Evolutionary conservation across 2,797 vertebrate genomes (phyloP), one percentile per base, ranked within the genome.

Genomic region (Siniperca obscura): DNA sequence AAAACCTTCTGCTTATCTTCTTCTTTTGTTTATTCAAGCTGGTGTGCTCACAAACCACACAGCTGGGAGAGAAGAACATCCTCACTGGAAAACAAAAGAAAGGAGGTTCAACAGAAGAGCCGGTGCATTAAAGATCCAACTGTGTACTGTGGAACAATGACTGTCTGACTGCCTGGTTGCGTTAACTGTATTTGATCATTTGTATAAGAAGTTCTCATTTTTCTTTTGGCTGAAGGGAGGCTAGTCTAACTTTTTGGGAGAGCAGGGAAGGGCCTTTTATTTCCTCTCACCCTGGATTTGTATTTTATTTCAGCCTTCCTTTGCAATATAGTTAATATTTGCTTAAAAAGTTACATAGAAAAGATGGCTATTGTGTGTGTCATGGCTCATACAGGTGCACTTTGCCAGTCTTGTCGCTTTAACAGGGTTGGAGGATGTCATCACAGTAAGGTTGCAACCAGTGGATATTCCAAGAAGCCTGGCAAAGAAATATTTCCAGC

Each of bases 1-100:
- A 48, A 78, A 65, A 80, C 60, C 69, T 56, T 60, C 76, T 53
- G 79, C 82, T 83, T 71, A 78, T 80, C 75, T 69, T 50, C 61
- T 38, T 71, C 67, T 61, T 74, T 80, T 82, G 74, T 81, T 65
- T 74, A 36, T 27, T 66, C 44, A 69, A 52, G 59, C 40, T 22
- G 61, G 46, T 52, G 72, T 14, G 22, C 56, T 60, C 30, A 21
- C 68, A 68, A 60, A 46, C 6, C 34, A 25, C 70, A 40, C 57
- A 67, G 70, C 50, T 8, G 60, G 19, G 55, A 67, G 57, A 57
- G 73, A 12, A n/a, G 73, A 62, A 1, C 5, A 3, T 57, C 48
- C 55, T 56, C 80, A 17, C 17, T 12, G 74, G 75, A 30, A 80
- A 76, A 79, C 16, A 19, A 66, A 48, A 74, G 40, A 78, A 77